These are phyloP conservation scores for Sarcophaga bullata DNA, from an alignment of 1,140 invertebrate genomes.

Conservation along the genomic window DNA sequence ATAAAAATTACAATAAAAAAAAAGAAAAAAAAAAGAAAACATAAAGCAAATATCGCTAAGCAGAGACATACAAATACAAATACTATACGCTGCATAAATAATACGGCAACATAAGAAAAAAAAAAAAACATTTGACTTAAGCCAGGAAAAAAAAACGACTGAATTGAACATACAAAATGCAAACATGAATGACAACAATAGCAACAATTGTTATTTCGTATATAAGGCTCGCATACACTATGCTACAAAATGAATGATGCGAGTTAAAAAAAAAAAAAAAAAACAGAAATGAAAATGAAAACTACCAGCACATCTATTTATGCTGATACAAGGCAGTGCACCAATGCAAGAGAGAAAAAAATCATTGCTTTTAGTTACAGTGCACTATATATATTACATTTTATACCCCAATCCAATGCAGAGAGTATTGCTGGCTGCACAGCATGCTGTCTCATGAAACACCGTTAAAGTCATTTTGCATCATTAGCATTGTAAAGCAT, in stretches of 20 bases:
- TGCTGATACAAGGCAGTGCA: background rate
- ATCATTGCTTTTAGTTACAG: background rate
- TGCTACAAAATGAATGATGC: slow-evolving; percentile 14
- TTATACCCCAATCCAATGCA: background rate
- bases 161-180: no score
- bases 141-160: background rate
- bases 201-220: no score
- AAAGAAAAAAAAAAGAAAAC: background rate
- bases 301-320: background rate
- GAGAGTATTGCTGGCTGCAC: background rate
- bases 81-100: background rate
- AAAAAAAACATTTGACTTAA: slow-evolving; percentile 4
- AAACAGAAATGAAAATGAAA: no score
- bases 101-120: no score
- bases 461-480: slow-evolving; percentile 41
- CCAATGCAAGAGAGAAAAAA: background rate
- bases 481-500: slow-evolving; percentile 40
- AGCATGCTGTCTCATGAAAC: slow-evolving; percentile 28
- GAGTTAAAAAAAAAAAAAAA: background rate
- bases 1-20: slow-evolving; percentile 1
- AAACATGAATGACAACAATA: slow-evolving; percentile 1
- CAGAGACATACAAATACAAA: background rate
- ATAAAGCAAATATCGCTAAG: background rate
- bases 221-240: background rate
- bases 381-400: background rate